Conservation (phyloP, 2,888 invertebrate species). For the Ommatoiulus sabulosus region DNA sequence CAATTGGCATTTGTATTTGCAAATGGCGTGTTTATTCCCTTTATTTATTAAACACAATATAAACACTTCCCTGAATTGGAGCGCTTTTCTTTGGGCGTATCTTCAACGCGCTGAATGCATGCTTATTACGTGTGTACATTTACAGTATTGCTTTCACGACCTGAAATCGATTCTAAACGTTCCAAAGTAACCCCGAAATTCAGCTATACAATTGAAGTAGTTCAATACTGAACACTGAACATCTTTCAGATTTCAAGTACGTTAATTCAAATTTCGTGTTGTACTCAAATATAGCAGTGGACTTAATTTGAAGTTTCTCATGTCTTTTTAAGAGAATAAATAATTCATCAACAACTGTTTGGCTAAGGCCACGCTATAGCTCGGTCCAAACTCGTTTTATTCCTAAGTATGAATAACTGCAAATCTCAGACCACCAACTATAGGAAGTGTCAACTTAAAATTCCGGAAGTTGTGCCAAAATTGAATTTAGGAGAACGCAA, state of each 20-base stretch:
- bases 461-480: background rate
- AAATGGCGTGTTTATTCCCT: background rate
- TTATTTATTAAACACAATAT: background rate
- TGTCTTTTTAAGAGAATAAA: background rate
- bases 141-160: no score
- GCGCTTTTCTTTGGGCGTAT: no score
- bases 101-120: no score
- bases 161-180: no score
- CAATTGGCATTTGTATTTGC: background rate
- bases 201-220: no score
- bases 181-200: no score
- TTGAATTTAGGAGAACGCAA: background rate
- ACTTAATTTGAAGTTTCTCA: background rate
- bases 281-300: no score
- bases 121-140: no score
- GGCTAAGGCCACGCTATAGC: no score
- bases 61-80: background rate
- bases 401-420: background rate
- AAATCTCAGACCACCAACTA: background rate
- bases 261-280: no score
- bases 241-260: no score
- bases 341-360: background rate
- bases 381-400: background rate
- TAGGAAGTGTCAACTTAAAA: background rate
- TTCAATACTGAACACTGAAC: no score